A percentile compares a stretch with the other conserved stretches of the same genome.
phyloP scores from a whole-genome alignment of 2,888 invertebrate species.

The Chymomyza amoena region DNA sequence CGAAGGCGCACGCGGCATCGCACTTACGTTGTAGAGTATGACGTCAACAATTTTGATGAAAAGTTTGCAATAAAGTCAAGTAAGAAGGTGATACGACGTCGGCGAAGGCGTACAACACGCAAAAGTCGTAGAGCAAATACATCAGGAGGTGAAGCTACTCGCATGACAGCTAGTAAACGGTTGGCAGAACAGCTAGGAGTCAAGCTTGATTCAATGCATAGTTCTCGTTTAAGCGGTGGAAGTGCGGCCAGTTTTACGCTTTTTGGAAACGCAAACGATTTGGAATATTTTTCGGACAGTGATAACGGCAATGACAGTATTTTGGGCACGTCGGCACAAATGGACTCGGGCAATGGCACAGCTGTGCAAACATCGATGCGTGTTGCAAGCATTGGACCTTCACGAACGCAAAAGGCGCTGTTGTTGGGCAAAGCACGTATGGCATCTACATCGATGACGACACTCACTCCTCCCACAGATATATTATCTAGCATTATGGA shows the following conservation, averaged over 20 bases:
- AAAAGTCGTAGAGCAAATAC: constrained; percentile 14
- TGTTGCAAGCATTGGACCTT: constrained; percentile 63
- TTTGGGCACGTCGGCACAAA: constrained; percentile 74
- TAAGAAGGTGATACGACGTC: constrained; percentile 79
- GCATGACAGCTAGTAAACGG: constrained; percentile 71
- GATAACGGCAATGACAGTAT: constrained; percentile 74
- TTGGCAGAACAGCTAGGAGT: constrained; percentile 74
- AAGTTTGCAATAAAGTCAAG: constrained; percentile 82
- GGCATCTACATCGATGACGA: constrained; percentile 18
- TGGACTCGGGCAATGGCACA: constrained; percentile 78
- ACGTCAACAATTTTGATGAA: constrained; percentile 82
- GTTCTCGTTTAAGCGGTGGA: constrained; percentile 52
- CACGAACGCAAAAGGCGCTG: constrained; percentile 69
- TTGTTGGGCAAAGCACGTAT: constrained; percentile 58
- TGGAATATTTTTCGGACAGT: constrained; percentile 85
- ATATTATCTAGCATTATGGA: constrained; percentile 85
- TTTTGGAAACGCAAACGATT: constrained; percentile 84
- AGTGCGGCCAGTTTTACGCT: constrained; percentile 80
- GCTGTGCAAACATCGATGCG: constrained; percentile 76
- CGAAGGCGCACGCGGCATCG: constrained; percentile 79
- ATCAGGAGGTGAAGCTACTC: constrained; percentile 15
- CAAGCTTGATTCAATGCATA: constrained; percentile 53
- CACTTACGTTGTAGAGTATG: constrained; percentile 85
- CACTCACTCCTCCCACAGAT: constrained; percentile 79
- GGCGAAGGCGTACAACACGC: constrained; percentile 55